Percentiles rank a stretch among this genome's conserved stretches.
Conservation (phyloP, 2,113 vertebrate species). For the Mormoops blainvillei region DNA sequence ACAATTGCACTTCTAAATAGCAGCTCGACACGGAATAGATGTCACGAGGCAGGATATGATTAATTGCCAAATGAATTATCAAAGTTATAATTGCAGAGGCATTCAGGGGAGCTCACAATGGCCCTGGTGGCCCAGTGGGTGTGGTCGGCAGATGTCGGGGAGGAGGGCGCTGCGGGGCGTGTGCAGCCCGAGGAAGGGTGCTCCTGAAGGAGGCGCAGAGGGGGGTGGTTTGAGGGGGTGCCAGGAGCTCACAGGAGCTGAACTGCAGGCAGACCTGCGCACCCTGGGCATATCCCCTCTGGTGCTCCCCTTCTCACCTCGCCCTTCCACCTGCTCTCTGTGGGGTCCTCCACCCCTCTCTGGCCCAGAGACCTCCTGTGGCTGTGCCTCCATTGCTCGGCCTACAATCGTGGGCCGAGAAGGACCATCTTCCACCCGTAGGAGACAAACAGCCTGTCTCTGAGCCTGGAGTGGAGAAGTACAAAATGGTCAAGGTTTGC, state of each 20-base stretch:
- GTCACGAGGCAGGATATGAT: constrained; percentile 60
- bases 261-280: rapidly evolving
- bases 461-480: background rate
- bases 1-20: constrained; percentile 58
- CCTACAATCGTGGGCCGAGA: background rate
- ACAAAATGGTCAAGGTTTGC: background rate
- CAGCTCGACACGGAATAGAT: constrained; percentile 15
- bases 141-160: background rate
- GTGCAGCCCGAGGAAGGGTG: rapidly evolving
- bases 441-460: background rate
- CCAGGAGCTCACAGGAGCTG: background rate
- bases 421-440: background rate
- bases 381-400: background rate
- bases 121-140: background rate
- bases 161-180: rapidly evolving
- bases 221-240: background rate
- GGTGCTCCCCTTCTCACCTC: background rate
- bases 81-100: constrained; percentile 55
- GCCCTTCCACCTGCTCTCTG: background rate
- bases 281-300: rapidly evolving
- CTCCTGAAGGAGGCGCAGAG: background rate
- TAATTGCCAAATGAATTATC: constrained; percentile 66
- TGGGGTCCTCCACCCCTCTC: background rate
- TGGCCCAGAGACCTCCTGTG: background rate
- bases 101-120: background rate